These are phyloP conservation scores for Enteromius paludinosus DNA, from an alignment of 2,797 vertebrate species.

Conservation along the genomic window DNA sequence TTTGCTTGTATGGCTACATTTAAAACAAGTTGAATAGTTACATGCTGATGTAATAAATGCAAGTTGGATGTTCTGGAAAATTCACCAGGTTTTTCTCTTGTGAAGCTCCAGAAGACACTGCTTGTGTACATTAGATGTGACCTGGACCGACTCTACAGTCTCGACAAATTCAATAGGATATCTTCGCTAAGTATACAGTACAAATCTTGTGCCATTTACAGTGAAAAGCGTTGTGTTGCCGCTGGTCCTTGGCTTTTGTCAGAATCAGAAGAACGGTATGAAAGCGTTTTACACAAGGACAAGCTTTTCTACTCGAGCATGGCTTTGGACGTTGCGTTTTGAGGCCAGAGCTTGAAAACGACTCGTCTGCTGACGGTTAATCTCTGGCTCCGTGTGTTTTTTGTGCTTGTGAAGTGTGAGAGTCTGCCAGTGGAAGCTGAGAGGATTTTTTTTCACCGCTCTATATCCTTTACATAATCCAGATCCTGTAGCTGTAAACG, in stretches of 20 bases:
- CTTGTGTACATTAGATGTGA: not conserved
- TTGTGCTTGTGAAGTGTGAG: slow-evolving; percentile 12
- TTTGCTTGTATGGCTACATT: not conserved
- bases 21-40: not conserved
- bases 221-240: not conserved
- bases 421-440: slow-evolving; percentile 36
- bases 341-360: slow-evolving; percentile 9
- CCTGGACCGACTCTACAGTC: not conserved
- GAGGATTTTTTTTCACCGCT: slow-evolving; percentile 42
- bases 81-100: not conserved
- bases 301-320: slow-evolving; percentile 4
- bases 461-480: slow-evolving; percentile 48
- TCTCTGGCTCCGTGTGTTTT: slow-evolving; percentile 22
- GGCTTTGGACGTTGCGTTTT: not conserved
- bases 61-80: not conserved
- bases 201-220: not conserved
- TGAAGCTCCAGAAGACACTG: too few relatives aligned
- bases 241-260: not conserved
- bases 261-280: not conserved
- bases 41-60: not conserved
- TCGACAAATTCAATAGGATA: not conserved
- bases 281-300: not conserved
- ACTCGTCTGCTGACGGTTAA: not conserved
- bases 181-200: not conserved
- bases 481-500: slow-evolving; percentile 49